Evolutionary conservation across 2,888 invertebrate genomes (phyloP).

Genomic region (Drosophila sordidula): DNA sequence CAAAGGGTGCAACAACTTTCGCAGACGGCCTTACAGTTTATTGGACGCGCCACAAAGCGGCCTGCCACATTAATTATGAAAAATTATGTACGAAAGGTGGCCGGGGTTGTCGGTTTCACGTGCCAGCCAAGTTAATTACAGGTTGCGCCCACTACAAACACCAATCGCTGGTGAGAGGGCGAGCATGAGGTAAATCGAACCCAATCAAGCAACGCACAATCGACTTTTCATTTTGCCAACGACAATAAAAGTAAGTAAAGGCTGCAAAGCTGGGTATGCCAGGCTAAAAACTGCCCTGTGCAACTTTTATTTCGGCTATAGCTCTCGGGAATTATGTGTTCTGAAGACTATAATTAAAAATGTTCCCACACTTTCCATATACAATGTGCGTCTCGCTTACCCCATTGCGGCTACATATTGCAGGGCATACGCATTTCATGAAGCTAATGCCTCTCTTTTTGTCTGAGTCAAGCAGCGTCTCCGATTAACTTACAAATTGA

Average conservation of each 20-base stretch:
- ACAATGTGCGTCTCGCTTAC: slow-evolving; percentile 5
- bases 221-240: slow-evolving; percentile 68
- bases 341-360: background rate
- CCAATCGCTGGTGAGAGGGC: slow-evolving; percentile 27
- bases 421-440: slow-evolving; percentile 30
- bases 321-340: too few species aligned
- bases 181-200: slow-evolving; percentile 37
- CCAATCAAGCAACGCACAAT: slow-evolving; percentile 75
- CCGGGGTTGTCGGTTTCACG: slow-evolving; percentile 48
- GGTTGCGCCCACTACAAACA: slow-evolving; percentile 76
- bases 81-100: slow-evolving; percentile 61
- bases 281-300: slow-evolving; percentile 12
- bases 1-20: slow-evolving; percentile 56
- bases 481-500: slow-evolving; percentile 83
- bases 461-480: slow-evolving; percentile 70
- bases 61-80: slow-evolving; percentile 64
- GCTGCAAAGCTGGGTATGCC: background rate
- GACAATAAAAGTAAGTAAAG: slow-evolving; percentile 53
- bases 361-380: background rate
- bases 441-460: slow-evolving; percentile 35
- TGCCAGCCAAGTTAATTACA: slow-evolving; percentile 76
- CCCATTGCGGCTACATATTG: background rate
- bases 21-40: slow-evolving; percentile 65
- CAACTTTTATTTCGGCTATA: too few species aligned
- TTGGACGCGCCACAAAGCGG: slow-evolving; percentile 44